Evolutionary conservation across 1,140 invertebrate genomes (phyloP), one percentile per base, ranked within the genome.

Genomic region (Whitmania pigra): DNA sequence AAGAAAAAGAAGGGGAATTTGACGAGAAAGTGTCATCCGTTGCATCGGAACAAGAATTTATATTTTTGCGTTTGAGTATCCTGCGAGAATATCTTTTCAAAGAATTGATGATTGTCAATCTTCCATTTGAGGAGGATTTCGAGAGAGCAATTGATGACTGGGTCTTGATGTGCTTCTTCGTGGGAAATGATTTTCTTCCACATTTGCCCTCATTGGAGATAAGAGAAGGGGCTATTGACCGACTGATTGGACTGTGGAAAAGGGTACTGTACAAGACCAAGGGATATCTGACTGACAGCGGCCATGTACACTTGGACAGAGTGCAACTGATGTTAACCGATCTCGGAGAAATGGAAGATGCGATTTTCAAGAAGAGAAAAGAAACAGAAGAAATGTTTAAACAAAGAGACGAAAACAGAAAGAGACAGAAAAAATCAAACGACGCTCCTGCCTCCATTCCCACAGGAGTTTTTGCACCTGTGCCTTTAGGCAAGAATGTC

Each of bases 111-210:
- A 97, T 99, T 91, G 73, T 76, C 0, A 92, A 92, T 82, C 84
- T 99, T 18, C 93, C 94, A 0, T 98, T 98, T 80, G 82, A 87
- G 43, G 86, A 83, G 77, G 84, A 86, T 75, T 80, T 87, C 75
- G 85, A 85, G 78, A 75, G 82, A 69, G 78, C 78, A 27, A 74
- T 84, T 67, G 97, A 99, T 82, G 97, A 99, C 83, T 99, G 96
- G 95, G 95, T 99, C 0, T 98, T 99, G 80, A 97, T 99, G 93
- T 99, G 96, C 83, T 99, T 99, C 84, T 99, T 99, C 84, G 97
- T 99, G 71, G 97, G 97, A 57, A 99, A 99, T 83, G 97, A 99
- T 85, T 99, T 99, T 82, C 82, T 99, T 75, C 97, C 97, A 18
- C 97, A 99, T 86, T 85, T 99, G 72, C 97, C 97, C 20, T 97